These are phyloP conservation scores for Brotula barbata DNA, from an alignment of 2,797 vertebrate species.

Conservation along the genomic window DNA sequence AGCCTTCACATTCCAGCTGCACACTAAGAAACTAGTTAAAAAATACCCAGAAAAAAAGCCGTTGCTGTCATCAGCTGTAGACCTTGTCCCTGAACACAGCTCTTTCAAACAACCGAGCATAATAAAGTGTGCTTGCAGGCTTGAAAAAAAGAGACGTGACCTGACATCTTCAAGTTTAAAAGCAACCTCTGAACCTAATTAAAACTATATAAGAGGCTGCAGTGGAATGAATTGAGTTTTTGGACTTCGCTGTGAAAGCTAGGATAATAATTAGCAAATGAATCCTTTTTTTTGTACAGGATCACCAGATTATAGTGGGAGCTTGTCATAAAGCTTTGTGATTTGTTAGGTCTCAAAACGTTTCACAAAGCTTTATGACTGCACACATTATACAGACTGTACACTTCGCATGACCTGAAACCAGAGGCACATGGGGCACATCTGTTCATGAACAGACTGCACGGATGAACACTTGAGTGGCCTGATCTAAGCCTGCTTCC, in stretches of 20 bases:
- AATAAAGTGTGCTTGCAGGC: conserved; percentile 5
- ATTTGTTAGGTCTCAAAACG: conserved; percentile 5
- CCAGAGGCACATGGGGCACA: conserved; percentile 36
- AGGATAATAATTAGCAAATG: too few species aligned
- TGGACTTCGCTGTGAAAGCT: too few species aligned
- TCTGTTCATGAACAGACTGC: conserved; percentile 47
- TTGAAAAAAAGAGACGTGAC: conserved; percentile 8
- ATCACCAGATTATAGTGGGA: not conserved
- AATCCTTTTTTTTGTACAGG: not conserved
- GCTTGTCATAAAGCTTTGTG: not conserved
- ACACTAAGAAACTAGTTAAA: too few species aligned
- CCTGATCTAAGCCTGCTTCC: conserved; percentile 29
- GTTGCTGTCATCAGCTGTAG: not conserved
- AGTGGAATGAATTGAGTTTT: too few species aligned
- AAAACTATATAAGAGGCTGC: not conserved
- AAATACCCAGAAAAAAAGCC: not conserved
- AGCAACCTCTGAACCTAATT: not conserved
- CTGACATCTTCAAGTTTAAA: not conserved
- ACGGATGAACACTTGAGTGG: conserved; percentile 32
- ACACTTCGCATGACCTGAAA: conserved; percentile 13
- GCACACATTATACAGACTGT: not conserved
- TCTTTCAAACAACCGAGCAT: conserved; percentile 9
- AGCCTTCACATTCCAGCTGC: too few species aligned
- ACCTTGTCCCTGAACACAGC: conserved; percentile 4
- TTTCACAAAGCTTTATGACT: conserved; percentile 1